Conservation (phyloP, 2,888 invertebrate genomes). For the Panzeria rudis region DNA sequence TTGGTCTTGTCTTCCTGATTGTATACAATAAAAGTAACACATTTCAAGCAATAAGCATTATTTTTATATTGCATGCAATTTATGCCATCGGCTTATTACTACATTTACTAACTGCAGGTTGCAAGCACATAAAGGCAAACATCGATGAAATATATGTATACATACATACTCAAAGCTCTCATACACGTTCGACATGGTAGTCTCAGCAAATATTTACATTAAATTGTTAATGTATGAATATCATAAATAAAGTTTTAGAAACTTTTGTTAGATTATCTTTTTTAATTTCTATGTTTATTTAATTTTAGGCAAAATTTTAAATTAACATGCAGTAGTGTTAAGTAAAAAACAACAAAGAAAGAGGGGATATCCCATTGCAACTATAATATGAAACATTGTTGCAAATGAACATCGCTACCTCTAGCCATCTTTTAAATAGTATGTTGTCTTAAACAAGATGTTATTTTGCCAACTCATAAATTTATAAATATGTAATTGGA, state of each 20-base stretch:
- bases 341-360: background rate
- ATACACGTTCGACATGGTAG: constrained; percentile 4
- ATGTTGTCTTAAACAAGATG: too few relatives aligned
- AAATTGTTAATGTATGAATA: constrained; percentile 37
- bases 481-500: too few relatives aligned
- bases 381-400: constrained; percentile 32
- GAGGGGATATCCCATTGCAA: background rate
- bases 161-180: too few relatives aligned
- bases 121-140: constrained; percentile 4
- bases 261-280: background rate
- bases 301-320: constrained; percentile 25
- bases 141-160: background rate
- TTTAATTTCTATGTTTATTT: constrained; percentile 6
- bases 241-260: constrained; percentile 49
- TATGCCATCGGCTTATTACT: constrained; percentile 57
- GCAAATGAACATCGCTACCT: too few relatives aligned
- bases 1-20: constrained; percentile 69
- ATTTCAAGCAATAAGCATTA: constrained; percentile 67
- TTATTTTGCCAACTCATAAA: too few relatives aligned
- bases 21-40: constrained; percentile 71
- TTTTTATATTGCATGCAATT: constrained; percentile 71
- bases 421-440: background rate
- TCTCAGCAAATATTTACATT: constrained; percentile 46
- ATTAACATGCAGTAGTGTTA: constrained; percentile 27
- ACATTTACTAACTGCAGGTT: constrained; percentile 61